A percentile compares a stretch with the other conserved stretches of the same genome.
phyloP scores from a whole-genome alignment of 2,113 vertebrate species.

The Actenoides hombroni region DNA sequence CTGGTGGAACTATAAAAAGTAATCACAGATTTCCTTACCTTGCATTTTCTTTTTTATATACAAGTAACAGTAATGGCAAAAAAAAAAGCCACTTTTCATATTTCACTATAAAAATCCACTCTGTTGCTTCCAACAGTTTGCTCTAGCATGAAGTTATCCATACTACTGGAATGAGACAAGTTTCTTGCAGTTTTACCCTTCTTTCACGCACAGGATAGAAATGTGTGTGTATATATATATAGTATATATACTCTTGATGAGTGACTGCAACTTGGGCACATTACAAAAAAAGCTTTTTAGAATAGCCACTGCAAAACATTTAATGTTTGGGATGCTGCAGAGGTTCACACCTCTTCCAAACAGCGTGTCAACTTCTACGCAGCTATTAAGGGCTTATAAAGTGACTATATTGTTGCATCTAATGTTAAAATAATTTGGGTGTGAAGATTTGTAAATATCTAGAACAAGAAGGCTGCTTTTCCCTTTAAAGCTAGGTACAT shows the following conservation, averaged over 20 bases:
- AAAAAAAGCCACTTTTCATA: background rate
- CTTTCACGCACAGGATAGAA: background rate
- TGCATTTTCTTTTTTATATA: background rate
- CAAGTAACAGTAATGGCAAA: background rate
- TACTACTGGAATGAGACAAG: background rate
- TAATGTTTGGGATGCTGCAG: background rate
- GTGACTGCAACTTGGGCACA: background rate
- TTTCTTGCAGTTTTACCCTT: background rate
- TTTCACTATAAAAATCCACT: background rate
- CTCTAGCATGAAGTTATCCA: background rate
- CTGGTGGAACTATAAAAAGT: background rate
- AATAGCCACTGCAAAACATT: background rate
- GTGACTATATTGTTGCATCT: background rate
- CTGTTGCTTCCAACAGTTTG: background rate
- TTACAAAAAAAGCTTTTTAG: background rate
- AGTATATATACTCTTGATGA: background rate
- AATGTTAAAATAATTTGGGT: background rate
- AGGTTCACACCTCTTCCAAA: background rate
- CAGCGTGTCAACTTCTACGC: background rate
- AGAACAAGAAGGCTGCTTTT: background rate
- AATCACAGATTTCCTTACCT: background rate
- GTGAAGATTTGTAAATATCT: background rate
- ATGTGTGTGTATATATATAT: no score
- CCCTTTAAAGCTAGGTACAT: background rate
- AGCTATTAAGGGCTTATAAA: background rate